phyloP scores from a whole-genome alignment of 2,888 invertebrate genomes.

The Chaitophorus viminalis region DNA sequence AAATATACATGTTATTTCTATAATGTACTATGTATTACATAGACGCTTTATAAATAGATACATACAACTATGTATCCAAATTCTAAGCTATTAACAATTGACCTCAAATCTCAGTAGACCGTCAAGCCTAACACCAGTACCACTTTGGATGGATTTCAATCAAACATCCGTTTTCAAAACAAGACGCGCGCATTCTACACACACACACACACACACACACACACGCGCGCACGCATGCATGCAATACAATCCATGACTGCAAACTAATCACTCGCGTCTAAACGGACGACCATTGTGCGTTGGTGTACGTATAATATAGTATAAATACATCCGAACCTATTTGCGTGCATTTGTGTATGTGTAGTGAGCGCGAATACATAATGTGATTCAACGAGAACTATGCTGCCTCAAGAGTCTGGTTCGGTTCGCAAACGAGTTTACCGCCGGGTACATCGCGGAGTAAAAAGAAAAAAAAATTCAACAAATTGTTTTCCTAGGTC shows the following conservation, averaged over 20 bases:
- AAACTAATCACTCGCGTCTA: background rate
- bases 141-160: background rate
- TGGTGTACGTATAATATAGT: background rate
- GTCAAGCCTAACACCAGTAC: background rate
- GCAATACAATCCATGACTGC: background rate
- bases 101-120: background rate
- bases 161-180: conserved; percentile 1
- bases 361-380: background rate
- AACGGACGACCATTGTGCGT: background rate
- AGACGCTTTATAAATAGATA: background rate
- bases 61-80: no score
- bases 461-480: conserved; percentile 12
- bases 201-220: background rate
- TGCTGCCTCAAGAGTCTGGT: background rate
- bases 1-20: no score
- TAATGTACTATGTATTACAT: no score
- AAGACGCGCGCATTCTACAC: background rate
- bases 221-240: background rate
- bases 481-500: conserved; percentile 48
- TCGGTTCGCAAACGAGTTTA: conserved; percentile 24
- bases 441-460: background rate
- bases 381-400: background rate
- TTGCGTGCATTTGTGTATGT: background rate
- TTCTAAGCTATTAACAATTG: background rate
- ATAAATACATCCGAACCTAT: background rate